Evolutionary conservation across 37 sponge, comb jelly and placozoan species (phyloP).

Genomic region (Diacarnus erythraeanus): DNA sequence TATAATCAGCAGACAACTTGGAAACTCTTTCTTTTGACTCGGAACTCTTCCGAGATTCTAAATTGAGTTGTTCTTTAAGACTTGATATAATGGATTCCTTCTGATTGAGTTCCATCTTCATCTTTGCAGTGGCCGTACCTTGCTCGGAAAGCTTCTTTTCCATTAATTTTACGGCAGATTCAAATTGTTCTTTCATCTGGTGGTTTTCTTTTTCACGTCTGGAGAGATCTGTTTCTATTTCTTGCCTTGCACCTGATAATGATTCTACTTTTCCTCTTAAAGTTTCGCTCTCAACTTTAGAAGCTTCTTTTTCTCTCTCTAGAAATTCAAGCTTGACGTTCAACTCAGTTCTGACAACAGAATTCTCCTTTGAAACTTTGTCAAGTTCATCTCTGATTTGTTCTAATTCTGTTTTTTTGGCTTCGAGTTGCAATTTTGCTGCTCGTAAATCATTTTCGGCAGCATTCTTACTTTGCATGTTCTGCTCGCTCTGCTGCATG

Average conservation of each 20-base stretch:
- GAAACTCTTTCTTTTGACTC: constrained; percentile 31
- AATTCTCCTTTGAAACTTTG: neutral
- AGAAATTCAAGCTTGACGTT: neutral
- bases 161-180: constrained; percentile 56
- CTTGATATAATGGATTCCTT: constrained; percentile 11
- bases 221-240: constrained; percentile 36
- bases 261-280: constrained; percentile 37
- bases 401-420: constrained; percentile 17
- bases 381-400: neutral
- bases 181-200: constrained; percentile 66
- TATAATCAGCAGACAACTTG: constrained; percentile 34
- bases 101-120: neutral
- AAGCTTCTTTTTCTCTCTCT: constrained; percentile 5
- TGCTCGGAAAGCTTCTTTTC: constrained; percentile 28
- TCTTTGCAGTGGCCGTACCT: neutral
- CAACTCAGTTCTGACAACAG: neutral
- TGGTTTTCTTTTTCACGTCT: constrained; percentile 26
- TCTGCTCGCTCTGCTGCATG: constrained; percentile 27
- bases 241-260: constrained; percentile 12
- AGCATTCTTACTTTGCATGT: neutral
- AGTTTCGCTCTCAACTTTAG: constrained; percentile 27
- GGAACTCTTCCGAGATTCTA: constrained; percentile 11
- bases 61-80: constrained; percentile 27
- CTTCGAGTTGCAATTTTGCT: neutral
- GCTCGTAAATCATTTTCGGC: neutral